Base-by-base conservation (phyloP, 2,797 vertebrate species). In the Typhlichthys eigenmanni region DNA sequence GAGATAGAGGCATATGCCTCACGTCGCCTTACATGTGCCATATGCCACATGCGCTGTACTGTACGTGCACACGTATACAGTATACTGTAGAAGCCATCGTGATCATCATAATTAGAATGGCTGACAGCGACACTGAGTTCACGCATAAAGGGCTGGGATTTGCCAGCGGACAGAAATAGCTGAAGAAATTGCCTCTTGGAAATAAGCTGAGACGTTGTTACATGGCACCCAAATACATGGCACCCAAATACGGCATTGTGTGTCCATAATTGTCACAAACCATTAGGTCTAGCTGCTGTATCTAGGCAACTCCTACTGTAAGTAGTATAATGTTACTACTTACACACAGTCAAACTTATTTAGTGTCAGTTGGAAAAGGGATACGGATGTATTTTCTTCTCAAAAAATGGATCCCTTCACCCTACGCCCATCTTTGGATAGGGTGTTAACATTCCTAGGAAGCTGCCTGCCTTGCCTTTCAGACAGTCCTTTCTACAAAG, bases 1-100 rank as follows among this genome's bases (percentile, higher is more conserved):
- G 64, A 64, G 50, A 47, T 7, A 17, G 65, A 34, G 57, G 3
- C 13, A 1, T 47, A 29, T 29, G 7, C 14, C 58, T 81, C 83
- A 86, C 75, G 58, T 82, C 77, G 72, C 60, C 0, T 48, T 58
- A 48, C 88, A 86, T 83, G 84, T 82, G 84, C 84, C 81, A 66
- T 47, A 60, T 50, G 24, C 3, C 24, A 29, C 24, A 29, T 29
- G 24, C 60, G 17, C 32, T 38, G 48, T 55, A 29, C 38, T 62
- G 38, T 57, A 47, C 57, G 70, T 58, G 68, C 17, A 55, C 49
- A 43, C 45, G 47, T 29, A 29, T 29, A 29, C 24, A 29, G 24
- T 29, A 4, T 29, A 29, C 24, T 4, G 24, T 64, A 46, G 74
- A 66, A 56, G 48, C 38, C 56, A 34, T 29, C 24, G 24, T 48